Evolutionary conservation across 1,140 invertebrate genomes (phyloP), one percentile per base, ranked within the genome.

Genomic region (Halyomorpha halys): DNA sequence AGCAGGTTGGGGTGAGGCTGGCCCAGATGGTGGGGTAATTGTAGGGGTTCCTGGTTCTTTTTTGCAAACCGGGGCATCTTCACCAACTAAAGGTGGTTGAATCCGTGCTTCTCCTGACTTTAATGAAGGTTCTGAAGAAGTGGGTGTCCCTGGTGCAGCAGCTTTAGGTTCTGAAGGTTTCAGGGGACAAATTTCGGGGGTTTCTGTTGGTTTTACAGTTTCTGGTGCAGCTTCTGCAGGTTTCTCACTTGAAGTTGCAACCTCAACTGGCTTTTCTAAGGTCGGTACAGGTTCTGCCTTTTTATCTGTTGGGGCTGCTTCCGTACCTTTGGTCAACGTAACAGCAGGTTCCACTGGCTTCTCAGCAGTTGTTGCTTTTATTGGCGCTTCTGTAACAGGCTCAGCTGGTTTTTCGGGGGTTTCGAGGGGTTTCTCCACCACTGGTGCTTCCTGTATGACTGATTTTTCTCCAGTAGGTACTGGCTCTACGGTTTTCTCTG

Each of bases 21-120:
- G 62, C 15, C 53, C 53, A 49, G 63, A 49, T 21, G 44, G 21
- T 21, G 66, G 66, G 14, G 66, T 67, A 3, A 65, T 63, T 4
- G 64, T 63, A 6, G 63, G 63, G 8, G 66, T 65, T 0, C 60
- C 45, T 6, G 64, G 63, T 23, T 49, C 47, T 13, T 49, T 18
- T 19, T 18, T 18, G 14, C n/a, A 49, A 19, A 49, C 47, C n/a
- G 47, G 47, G 1, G 47, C n/a, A 8, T 18, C 47, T 21, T n/a
- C 47, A n/a, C 11, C 34, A 39, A 39, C 34, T 39, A 39, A 39
- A 39, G 34, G 34, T 39, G 34, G 34, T 13, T 39, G 34, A 13
- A 39, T 39, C 13, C 18, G 53, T 23, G 53, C 23, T 56, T 56
- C 53, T 3, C 23, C 23, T 4, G 53, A 23, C 14, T 56, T 56